Base-by-base conservation (phyloP, 2,797 vertebrate genomes). In the Epinephelus coioides region DNA sequence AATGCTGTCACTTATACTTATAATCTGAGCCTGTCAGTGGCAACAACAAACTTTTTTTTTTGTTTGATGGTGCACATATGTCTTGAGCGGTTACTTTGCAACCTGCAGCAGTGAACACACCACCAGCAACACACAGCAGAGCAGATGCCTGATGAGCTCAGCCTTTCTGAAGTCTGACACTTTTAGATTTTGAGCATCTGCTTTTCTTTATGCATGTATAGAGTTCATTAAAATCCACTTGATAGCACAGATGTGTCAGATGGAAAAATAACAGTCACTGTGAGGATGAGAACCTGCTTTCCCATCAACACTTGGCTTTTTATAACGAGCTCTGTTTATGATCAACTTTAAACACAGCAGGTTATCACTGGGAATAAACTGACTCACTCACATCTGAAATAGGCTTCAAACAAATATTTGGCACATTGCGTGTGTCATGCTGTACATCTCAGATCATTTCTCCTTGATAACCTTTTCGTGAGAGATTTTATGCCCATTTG, bases 171-270 rank as follows among this genome's bases (percentile, higher is more conserved):
- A 40, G 18, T 46, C 8, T 38, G 54, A 71, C 49, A 21, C 12
- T 54, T 40, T 9, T 21, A 9, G 13, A 66, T 76, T 81, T 46
- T n/a, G 8, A 53, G 54, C 65, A 78, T 78, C 61, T 70, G 71
- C 23, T 78, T 74, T 66, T 25, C 55, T 61, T 66, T 59, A 78
- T 9, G 11, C 23, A 12, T 14, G 21, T 2, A 27, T 2, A 13
- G 4, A 40, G 38, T 17, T 55, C 14, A 60, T 46, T 30, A 53
- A n/a, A 70, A 60, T 49, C 1, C 44, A 60, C 2, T 34, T 19
- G 21, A 50, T 4, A 30, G 47, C 23, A 17, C 8, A 17, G 21
- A 64, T 70, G 8, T 69, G 60, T 63, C 21, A 11, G 34, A 71
- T n/a, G 53, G 56, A 51, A 47, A 65, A 57, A 30, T 19, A 40